Conservation (phyloP, 2,888 invertebrate genomes). For the Heterodera filipjevi region DNA sequence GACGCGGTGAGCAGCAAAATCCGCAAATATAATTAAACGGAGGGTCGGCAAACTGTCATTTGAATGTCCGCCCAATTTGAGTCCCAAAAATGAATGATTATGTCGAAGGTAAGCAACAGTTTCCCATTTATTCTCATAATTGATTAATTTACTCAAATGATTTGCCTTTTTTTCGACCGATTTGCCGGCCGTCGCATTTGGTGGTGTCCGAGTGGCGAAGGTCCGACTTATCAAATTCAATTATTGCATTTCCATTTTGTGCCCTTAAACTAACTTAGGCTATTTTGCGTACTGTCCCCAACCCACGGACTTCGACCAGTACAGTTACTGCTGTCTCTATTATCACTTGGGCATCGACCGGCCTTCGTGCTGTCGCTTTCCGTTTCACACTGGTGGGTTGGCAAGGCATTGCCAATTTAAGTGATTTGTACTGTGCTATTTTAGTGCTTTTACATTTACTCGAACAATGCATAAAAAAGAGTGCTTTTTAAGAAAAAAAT, state of each 20-base stretch:
- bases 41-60: too few species aligned
- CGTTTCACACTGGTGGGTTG: neutral
- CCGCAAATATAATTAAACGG: too few species aligned
- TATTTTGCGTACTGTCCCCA: conserved; percentile 65
- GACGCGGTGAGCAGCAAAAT: neutral
- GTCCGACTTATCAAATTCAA: conserved; percentile 40
- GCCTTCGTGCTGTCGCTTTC: conserved; percentile 12
- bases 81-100: neutral
- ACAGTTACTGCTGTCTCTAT: conserved; percentile 53
- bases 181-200: conserved; percentile 64
- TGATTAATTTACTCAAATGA: neutral
- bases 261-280: conserved; percentile 43
- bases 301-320: conserved; percentile 66
- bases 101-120: neutral
- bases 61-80: neutral
- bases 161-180: conserved; percentile 56
- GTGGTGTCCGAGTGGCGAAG: conserved; percentile 65
- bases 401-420: too few species aligned
- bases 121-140: neutral
- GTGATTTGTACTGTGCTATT: too few species aligned
- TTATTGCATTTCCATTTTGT: neutral
- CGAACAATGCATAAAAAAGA: too few species aligned
- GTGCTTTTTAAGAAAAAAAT: too few species aligned
- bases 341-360: conserved; percentile 18
- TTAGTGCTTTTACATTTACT: too few species aligned